These are phyloP conservation scores for Brienomyrus longianalis DNA, from an alignment of 2,113 vertebrate genomes.

Conservation along the genomic window DNA sequence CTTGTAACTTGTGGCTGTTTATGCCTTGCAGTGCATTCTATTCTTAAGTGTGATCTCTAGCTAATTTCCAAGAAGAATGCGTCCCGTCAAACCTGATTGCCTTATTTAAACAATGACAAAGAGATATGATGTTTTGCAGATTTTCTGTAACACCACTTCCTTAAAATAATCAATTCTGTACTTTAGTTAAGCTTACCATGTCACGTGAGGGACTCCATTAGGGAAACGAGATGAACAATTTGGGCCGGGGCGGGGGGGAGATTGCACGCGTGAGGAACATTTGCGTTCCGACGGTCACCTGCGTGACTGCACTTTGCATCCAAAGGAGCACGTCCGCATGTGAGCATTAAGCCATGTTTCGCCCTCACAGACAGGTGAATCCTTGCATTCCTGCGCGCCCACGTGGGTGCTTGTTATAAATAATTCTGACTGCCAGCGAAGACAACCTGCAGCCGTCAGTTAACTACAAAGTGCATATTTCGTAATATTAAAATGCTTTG, in stretches of 20 bases:
- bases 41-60: not conserved
- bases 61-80: not conserved
- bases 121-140: not conserved
- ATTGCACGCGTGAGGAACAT: too few species aligned
- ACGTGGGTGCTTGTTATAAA: constrained; percentile 4
- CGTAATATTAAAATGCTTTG: not conserved
- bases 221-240: not conserved
- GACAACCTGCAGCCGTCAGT: not conserved
- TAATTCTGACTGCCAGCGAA: not conserved
- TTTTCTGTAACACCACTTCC: not conserved
- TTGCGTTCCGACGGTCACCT: not conserved
- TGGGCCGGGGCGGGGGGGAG: too few species aligned
- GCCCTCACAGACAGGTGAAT: not conserved
- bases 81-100: not conserved
- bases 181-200: not conserved
- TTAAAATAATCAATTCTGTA: not conserved
- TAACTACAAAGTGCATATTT: not conserved
- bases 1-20: not conserved
- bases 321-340: not conserved
- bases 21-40: not conserved
- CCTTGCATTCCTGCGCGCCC: not conserved
- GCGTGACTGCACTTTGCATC: not conserved
- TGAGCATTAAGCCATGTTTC: not conserved
- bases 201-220: not conserved
- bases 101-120: not conserved